Percentiles rank a stretch among this genome's conserved stretches.
phyloP scores from a whole-genome alignment of 1,140 invertebrate genomes.

The Drosophila littoralis region DNA sequence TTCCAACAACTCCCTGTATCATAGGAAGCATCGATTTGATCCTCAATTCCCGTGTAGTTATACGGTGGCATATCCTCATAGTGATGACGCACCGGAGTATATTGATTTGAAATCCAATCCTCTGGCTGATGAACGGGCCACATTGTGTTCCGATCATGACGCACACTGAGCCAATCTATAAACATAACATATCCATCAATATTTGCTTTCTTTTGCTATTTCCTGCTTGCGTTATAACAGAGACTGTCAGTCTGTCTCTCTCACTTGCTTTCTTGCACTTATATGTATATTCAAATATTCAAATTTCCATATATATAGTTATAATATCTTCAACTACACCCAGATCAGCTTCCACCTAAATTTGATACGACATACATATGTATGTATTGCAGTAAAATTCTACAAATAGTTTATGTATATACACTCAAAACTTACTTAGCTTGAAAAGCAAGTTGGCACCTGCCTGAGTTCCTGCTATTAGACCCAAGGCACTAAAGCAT shows the following conservation, averaged over 20 bases:
- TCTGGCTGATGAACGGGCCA: constrained; percentile 93
- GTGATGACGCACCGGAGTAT: constrained; percentile 82
- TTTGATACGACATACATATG: too few species aligned
- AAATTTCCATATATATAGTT: too few species aligned
- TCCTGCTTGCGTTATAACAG: background rate
- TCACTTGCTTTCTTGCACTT: background rate
- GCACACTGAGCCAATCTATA: constrained; percentile 92
- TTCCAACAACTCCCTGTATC: constrained; percentile 75
- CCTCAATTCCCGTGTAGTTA: constrained; percentile 73
- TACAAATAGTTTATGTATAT: background rate
- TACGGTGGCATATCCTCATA: constrained; percentile 76
- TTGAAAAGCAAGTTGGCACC: constrained; percentile 91
- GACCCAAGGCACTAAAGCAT: constrained; percentile 93
- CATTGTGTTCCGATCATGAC: constrained; percentile 91
- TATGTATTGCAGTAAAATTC: too few species aligned
- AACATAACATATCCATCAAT: background rate
- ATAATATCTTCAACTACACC: too few species aligned
- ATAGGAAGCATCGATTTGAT: constrained; percentile 79
- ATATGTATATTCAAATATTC: background rate
- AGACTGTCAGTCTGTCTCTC: background rate
- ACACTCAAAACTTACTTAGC: constrained; percentile 85
- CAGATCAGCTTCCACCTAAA: too few species aligned
- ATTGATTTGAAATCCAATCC: constrained; percentile 85
- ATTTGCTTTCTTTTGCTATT: background rate
- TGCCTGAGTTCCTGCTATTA: constrained; percentile 92